These are phyloP conservation scores for Lutraria lutraria DNA, from an alignment of 2,888 invertebrate species.

Conservation along the genomic window DNA sequence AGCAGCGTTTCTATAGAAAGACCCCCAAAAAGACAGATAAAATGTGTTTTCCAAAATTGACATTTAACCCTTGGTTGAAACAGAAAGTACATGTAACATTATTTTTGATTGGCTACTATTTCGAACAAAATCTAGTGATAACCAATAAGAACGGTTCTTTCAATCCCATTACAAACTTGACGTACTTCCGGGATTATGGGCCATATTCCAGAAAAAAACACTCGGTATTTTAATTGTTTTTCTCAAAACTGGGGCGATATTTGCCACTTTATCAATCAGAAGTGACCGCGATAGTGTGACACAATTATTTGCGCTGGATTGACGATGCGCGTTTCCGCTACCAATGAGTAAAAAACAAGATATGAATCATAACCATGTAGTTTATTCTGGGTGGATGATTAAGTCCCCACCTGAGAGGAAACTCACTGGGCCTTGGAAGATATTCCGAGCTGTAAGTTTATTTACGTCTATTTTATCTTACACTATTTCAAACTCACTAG, in stretches of 20 bases:
- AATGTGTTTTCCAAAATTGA: background rate
- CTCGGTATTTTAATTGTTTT: conserved; percentile 37
- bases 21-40: background rate
- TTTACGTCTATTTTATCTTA: background rate
- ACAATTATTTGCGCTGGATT: conserved; percentile 17
- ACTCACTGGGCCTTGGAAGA: conserved; percentile 81
- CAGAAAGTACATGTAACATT: conserved; percentile 4
- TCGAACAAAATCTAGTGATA: background rate
- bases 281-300: conserved; percentile 28
- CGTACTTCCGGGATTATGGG: conserved; percentile 69
- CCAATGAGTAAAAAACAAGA: conserved; percentile 62
- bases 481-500: background rate
- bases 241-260: conserved; percentile 39
- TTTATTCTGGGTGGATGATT: conserved; percentile 93
- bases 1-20: background rate
- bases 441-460: conserved; percentile 94
- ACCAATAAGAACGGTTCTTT: background rate
- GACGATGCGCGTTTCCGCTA: conserved; percentile 22
- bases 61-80: conserved; percentile 19
- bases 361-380: conserved; percentile 80
- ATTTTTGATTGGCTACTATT: background rate
- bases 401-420: conserved; percentile 97
- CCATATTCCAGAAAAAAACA: conserved; percentile 44
- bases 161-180: conserved; percentile 43
- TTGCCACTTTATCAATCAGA: background rate